Evolutionary conservation across 1,140 invertebrate species (phyloP), one percentile per base, ranked within the genome.

Genomic region (Pachypeltis micranthus): DNA sequence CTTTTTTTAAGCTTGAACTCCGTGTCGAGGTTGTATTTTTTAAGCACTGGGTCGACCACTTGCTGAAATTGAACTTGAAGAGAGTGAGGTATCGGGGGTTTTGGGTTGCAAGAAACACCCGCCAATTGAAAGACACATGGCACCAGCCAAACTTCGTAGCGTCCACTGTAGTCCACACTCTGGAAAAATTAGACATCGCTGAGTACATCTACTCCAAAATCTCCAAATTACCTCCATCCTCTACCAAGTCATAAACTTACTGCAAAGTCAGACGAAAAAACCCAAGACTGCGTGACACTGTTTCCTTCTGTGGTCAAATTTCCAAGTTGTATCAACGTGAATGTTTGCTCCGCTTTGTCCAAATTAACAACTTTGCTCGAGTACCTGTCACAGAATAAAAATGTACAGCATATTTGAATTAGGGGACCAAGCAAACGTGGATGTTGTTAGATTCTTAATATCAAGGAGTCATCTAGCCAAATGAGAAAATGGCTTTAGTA

Each of bases 111-210:
- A 16, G 4, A 24, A 2, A 25, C 2, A 4, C 26, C 26, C 19
- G 54, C 3, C 19, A 25, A 26, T 23, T 19, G 26, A 7, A 25
- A 3, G 14, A 56, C 54, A 16, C 54, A 56, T 23, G 54, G 54
- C 2, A 56, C 26, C 19, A 56, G 21, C 54, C 19, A 56, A 16
- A 56, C 26, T 23, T 56, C 54, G 21, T 56, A 56, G 3, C 26
- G 19, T 56, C 54, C 54, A 16, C 54, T 56, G 21, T 56, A 56
- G 21, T 56, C 54, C 23, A 56, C 54, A 56, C 3, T 56, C 54
- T 54, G 21, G 21, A 54, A 7, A 39, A 10, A 39, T 39, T 39
- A 10, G 34, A n/a, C n/a, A n/a, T n/a, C n/a, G n/a, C n/a, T n/a
- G n/a, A n/a, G n/a, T n/a, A n/a, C n/a, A n/a, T n/a, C n/a, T n/a